Conservation (phyloP, 1,140 invertebrate genomes). For the Helicoverpa zea region DNA sequence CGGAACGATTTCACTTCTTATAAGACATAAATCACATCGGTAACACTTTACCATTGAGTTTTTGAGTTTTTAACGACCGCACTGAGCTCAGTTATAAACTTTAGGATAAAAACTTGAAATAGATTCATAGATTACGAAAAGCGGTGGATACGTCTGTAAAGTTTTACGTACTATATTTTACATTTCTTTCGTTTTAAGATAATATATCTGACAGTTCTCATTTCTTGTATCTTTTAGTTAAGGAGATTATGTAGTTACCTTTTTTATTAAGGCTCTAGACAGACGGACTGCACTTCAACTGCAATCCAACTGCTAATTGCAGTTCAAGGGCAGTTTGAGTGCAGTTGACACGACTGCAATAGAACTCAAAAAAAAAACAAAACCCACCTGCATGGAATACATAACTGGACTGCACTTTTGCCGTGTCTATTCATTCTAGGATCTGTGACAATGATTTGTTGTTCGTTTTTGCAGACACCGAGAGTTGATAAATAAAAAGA, state of each 20-base stretch:
- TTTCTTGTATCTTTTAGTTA: too few species aligned
- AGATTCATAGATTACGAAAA: neutral
- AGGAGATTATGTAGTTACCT: too few species aligned
- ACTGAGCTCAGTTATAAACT: slow-evolving; percentile 32
- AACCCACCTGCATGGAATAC: too few species aligned
- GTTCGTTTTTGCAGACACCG: neutral
- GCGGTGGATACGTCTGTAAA: neutral
- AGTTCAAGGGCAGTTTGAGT: too few species aligned
- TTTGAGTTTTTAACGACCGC: slow-evolving; percentile 50
- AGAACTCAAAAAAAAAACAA: too few species aligned
- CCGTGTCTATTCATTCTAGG: neutral
- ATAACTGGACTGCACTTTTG: neutral
- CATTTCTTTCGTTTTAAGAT: too few species aligned
- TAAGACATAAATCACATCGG: slow-evolving; percentile 64
- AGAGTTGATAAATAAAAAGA: slow-evolving; percentile 6
- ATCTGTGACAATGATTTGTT: neutral
- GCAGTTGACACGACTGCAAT: too few species aligned
- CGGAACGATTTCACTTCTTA: slow-evolving; percentile 33
- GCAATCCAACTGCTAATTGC: too few species aligned
- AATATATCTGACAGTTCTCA: too few species aligned
- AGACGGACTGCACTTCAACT: too few species aligned
- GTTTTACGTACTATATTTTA: neutral
- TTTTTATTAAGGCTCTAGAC: too few species aligned
- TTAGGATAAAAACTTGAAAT: slow-evolving; percentile 5
- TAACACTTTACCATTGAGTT: slow-evolving; percentile 61